Percentiles rank a stretch among this genome's conserved stretches.
Conservation (phyloP, 2,888 invertebrate genomes). For the Yponomeuta cagnagella region DNA sequence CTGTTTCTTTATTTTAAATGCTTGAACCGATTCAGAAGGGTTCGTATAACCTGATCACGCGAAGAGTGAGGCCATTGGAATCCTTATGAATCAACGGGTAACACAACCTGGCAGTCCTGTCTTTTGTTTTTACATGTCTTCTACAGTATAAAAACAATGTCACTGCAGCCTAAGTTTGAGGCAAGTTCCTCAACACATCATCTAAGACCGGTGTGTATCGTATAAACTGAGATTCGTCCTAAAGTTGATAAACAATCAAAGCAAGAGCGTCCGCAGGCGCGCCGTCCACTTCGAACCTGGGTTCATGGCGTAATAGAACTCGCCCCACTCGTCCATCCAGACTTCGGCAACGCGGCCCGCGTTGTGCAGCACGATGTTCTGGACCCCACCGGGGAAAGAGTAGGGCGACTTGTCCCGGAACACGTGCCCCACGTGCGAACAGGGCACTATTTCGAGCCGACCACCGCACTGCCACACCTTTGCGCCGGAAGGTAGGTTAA, state of each 20-base stretch:
- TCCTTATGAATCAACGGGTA: too few species aligned
- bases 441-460: constrained; percentile 94
- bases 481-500: constrained; percentile 18
- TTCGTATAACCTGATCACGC: too few species aligned
- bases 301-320: constrained; percentile 99
- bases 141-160: too few species aligned
- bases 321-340: constrained; percentile 99
- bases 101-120: too few species aligned
- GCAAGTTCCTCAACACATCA: too few species aligned
- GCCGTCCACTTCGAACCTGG: constrained; percentile 83
- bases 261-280: neutral
- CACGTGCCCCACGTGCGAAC: constrained; percentile 97
- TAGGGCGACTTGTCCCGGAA: constrained; percentile 99
- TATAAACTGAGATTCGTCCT: too few species aligned
- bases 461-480: constrained; percentile 98
- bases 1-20: too few species aligned
- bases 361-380: constrained; percentile 97
- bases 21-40: too few species aligned
- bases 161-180: too few species aligned
- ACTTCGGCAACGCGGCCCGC: constrained; percentile 99
- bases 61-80: too few species aligned
- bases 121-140: too few species aligned
- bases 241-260: neutral
- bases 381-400: constrained; percentile 98
- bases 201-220: too few species aligned